Percentiles rank a stretch among this genome's conserved stretches.
Conservation (phyloP, 2,797 vertebrate species). For the Eremophila alpestris region DNA sequence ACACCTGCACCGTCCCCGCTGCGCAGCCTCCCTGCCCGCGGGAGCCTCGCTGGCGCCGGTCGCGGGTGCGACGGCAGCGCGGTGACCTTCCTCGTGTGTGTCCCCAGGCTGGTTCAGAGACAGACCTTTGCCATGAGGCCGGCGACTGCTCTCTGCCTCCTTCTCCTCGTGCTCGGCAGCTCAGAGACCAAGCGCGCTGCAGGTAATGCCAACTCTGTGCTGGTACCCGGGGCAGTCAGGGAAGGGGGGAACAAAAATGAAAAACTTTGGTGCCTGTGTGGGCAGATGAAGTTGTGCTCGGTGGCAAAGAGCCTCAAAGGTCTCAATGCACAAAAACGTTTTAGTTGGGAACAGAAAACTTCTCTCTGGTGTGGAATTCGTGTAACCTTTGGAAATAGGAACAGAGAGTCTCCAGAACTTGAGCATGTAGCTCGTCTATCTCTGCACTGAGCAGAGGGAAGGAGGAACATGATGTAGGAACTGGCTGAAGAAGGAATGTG, state of each 20-base stretch:
- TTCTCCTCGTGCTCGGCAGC: conserved; percentile 80
- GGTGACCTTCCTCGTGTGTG: not conserved
- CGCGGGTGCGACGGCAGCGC: not conserved
- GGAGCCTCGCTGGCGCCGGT: not conserved
- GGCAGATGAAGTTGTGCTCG: not conserved
- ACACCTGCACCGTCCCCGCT: not conserved
- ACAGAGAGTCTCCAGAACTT: fast-evolving
- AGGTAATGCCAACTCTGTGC: conserved; percentile 77
- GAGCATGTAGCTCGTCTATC: fast-evolving
- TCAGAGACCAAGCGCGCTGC: conserved; percentile 79
- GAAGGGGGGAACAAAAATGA: not conserved
- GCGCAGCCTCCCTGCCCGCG: not conserved
- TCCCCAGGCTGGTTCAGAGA: not conserved
- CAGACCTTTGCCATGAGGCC: conserved; percentile 80
- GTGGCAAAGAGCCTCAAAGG: not conserved
- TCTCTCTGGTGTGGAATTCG: not conserved
- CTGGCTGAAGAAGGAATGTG: not conserved
- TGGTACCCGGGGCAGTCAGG: not conserved
- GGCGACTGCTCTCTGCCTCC: conserved; percentile 75
- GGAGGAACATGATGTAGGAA: not conserved
- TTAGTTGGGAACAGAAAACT: not conserved
- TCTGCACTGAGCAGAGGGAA: fast-evolving
- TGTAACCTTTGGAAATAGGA: not conserved
- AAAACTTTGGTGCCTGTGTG: not conserved
- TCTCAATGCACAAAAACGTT: not conserved